These are phyloP conservation scores for Watersipora subatra DNA, from an alignment of 1,140 invertebrate genomes.

Conservation along the genomic window DNA sequence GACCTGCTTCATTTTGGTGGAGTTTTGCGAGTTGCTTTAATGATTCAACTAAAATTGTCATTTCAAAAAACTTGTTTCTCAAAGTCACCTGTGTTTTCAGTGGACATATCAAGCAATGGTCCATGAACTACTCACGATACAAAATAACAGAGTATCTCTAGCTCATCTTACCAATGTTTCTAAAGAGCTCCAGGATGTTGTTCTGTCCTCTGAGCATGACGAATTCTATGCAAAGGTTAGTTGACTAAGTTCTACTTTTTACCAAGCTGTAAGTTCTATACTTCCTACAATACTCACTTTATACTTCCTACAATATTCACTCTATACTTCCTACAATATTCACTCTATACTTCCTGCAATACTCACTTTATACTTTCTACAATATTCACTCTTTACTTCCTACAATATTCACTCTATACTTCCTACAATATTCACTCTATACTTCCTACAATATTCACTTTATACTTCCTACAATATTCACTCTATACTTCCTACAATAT, in stretches of 20 bases:
- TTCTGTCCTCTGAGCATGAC: constrained; percentile 86
- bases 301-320: not conserved
- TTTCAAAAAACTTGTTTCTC: too few species aligned
- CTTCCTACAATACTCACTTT: not conserved
- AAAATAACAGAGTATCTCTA: constrained; percentile 86
- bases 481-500: constrained; percentile 4
- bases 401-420: constrained; percentile 1
- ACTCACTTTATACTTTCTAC: not conserved
- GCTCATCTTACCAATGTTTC: constrained; percentile 52
- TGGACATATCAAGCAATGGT: constrained; percentile 99
- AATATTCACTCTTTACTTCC: not conserved
- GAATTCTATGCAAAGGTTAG: constrained; percentile 84
- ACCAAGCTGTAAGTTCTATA: not conserved
- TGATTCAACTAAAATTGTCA: too few species aligned
- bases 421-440: not conserved
- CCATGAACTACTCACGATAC: constrained; percentile 85
- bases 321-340: not conserved
- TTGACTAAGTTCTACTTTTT: not conserved
- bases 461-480: not conserved
- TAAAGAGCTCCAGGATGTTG: constrained; percentile 72
- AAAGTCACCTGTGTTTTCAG: constrained; percentile 43
- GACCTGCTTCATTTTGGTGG: too few species aligned
- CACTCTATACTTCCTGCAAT: constrained; percentile 5
- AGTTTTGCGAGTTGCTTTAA: too few species aligned
- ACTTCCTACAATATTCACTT: constrained; percentile 1